Conservation (phyloP, 2,113 vertebrate species). For the Pandion haliaetus region DNA sequence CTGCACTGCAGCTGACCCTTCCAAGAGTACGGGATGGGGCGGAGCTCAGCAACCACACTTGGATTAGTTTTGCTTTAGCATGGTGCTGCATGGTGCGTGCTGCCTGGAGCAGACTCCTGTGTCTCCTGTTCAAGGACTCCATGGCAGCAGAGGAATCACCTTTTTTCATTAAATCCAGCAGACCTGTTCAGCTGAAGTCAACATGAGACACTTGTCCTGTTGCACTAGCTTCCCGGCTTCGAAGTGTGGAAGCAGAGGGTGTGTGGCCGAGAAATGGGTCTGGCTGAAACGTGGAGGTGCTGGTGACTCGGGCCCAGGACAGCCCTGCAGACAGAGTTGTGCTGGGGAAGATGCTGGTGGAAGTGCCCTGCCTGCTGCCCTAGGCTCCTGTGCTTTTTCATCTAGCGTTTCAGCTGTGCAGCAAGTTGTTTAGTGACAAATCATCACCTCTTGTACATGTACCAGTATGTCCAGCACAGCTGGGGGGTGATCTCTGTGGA, state of each 20-base stretch:
- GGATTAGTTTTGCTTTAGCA: accelerated
- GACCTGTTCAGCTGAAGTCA: not conserved
- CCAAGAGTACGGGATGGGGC: accelerated
- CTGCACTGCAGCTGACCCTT: not conserved
- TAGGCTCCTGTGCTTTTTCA: not conserved
- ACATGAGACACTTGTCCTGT: not conserved
- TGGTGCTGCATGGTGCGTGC: not conserved
- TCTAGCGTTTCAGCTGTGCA: not conserved
- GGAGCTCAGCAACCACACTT: not conserved
- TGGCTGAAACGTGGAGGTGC: not conserved
- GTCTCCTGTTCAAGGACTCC: not conserved
- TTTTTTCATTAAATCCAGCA: not conserved
- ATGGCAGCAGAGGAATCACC: not conserved
- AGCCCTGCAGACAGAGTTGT: not conserved
- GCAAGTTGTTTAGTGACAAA: not conserved
- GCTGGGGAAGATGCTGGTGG: not conserved
- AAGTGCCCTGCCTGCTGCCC: not conserved
- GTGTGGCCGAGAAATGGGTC: accelerated
- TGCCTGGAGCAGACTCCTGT: not conserved
- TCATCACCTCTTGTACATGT: accelerated
- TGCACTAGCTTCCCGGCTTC: accelerated
- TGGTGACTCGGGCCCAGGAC: not conserved
- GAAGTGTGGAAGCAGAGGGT: not conserved
- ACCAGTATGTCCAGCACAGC: accelerated
- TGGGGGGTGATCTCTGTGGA: accelerated